Base-by-base conservation (phyloP, 2,113 vertebrate genomes). In the Aythya baeri region DNA sequence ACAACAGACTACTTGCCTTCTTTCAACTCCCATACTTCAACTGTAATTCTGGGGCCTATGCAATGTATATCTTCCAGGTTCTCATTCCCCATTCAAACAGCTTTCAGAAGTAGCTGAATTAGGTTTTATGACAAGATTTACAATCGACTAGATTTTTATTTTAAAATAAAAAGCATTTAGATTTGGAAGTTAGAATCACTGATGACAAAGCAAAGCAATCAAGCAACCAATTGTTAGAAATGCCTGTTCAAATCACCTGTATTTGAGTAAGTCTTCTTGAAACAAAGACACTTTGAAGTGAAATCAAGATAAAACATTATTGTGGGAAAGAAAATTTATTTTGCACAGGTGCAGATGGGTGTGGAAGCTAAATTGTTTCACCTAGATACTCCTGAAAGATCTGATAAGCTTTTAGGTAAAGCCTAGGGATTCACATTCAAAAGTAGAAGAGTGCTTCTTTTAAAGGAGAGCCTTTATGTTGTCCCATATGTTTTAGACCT, bases 241-340 rank as follows among this genome's bases (percentile, higher is more conserved):
- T 0, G 52, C 65, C 61, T 54, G n/a, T 65, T 86, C 90, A 74
- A 89, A 94, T 79, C n/a, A 55, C 31, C 55, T 83, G 26, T 81
- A 94, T 90, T 86, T 90, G 66, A 94, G 58, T 59, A 93, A 94
- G 73, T 88, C 9, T 1, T 93, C 75, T 88, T 67, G 85, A 91
- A 93, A 94, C 80, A 93, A 96, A 86, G 76, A 74, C 44, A 61
- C 88, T 97, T 94, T 91, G 90, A 96, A 96, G 93, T 93, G 75
- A 96, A 95, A 94, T 93, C 95, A 95, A 96, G 94, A 94, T 93
- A 94, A 96, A 93, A 86, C 15, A 49, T 83, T 90, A 93, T 67
- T 94, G 90, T 88, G 93, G 90, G 88, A 96, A 94, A 93, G 32
- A 61, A 52, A 91, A 75, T 62, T 94, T 91, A 83, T 96, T 96